Evolutionary conservation across 2,797 vertebrate genomes (phyloP).

Genomic region (Smutsia temminckii): DNA sequence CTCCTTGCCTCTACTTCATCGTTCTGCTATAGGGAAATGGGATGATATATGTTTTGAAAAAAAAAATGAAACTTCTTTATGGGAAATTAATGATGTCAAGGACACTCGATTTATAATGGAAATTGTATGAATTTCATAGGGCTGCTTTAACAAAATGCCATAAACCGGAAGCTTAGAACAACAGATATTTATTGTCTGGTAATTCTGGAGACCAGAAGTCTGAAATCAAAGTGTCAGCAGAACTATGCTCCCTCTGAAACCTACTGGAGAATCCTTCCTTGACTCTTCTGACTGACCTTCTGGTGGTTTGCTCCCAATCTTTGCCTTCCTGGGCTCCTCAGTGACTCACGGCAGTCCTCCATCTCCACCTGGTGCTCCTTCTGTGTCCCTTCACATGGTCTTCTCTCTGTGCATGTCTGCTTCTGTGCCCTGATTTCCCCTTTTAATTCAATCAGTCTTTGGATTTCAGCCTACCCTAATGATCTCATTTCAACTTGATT

Average conservation of each 20-base stretch:
- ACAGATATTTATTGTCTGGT: not conserved
- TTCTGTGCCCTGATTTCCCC: not conserved
- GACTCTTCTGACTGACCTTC: not conserved
- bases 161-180: not conserved
- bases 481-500: not conserved
- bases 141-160: not conserved
- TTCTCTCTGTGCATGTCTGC: not conserved
- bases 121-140: not conserved
- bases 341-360: accelerated
- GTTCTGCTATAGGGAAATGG: not conserved
- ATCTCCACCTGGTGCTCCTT: not conserved
- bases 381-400: not conserved
- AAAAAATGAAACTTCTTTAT: not conserved
- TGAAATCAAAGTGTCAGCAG: not conserved
- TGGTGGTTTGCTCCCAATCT: not conserved
- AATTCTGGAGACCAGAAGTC: not conserved
- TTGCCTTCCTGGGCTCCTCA: not conserved
- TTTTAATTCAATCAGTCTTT: not conserved
- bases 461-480: not conserved
- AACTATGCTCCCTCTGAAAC: not conserved
- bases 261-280: not conserved
- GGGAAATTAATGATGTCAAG: not conserved
- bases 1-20: not conserved
- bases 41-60: not conserved
- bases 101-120: not conserved